Evolutionary conservation across 2,888 invertebrate genomes (phyloP).

Genomic region (Margaritifera margaritifera): DNA sequence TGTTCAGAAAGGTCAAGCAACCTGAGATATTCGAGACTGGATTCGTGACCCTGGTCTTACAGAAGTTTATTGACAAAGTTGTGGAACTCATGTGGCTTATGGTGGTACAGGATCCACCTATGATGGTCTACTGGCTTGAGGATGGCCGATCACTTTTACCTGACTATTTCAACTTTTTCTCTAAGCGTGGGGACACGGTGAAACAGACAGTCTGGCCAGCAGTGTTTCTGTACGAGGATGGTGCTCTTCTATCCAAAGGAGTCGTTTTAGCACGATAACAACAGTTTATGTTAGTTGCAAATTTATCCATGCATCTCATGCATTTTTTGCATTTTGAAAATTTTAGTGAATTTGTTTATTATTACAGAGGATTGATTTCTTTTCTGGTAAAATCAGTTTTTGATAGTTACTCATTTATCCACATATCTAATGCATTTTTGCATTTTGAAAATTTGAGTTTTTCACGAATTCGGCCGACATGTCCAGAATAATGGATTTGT

Average conservation of each 20-base stretch:
- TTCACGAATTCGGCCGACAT: too few relatives aligned
- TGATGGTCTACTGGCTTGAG: conserved; percentile 33
- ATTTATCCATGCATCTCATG: too few relatives aligned
- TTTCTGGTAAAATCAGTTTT: too few relatives aligned
- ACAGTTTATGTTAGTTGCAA: too few relatives aligned
- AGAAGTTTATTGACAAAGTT: conserved; percentile 19
- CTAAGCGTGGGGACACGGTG: conserved; percentile 18
- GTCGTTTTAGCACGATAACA: conserved; percentile 15
- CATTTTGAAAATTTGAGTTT: too few relatives aligned
- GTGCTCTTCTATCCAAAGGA: conserved; percentile 27
- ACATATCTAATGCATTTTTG: too few relatives aligned
- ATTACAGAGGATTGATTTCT: too few relatives aligned
- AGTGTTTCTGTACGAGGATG: conserved; percentile 25
- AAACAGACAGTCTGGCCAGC: conserved; percentile 39
- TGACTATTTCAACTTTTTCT: conserved; percentile 27
- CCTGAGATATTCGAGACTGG: conserved; percentile 28
- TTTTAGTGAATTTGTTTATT: too few relatives aligned
- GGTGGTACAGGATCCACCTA: conserved; percentile 26
- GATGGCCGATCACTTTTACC: conserved; percentile 17
- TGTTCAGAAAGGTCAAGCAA: conserved; percentile 28
- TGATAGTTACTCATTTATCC: too few relatives aligned
- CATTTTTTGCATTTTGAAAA: too few relatives aligned
- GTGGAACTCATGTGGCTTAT: conserved; percentile 30
- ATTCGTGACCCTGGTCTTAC: conserved; percentile 13
- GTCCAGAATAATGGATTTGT: too few relatives aligned